These are phyloP conservation scores for Laspeyria flexula DNA, from an alignment of 2,888 invertebrate species.

Conservation along the genomic window DNA sequence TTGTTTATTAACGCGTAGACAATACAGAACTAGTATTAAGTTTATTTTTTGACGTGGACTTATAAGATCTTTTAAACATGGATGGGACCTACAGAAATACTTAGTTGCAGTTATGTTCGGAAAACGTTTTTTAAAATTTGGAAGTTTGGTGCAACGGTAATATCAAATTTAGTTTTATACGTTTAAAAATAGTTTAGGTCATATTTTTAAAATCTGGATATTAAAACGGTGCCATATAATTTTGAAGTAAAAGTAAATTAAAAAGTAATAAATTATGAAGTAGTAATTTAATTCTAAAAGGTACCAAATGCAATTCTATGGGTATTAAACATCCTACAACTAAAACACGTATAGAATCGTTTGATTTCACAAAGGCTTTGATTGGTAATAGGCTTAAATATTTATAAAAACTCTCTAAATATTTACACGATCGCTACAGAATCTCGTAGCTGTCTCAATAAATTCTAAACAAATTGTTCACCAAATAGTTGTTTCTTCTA, in stretches of 20 bases:
- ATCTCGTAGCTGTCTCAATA: constrained; percentile 38
- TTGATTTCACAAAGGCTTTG: constrained; percentile 22
- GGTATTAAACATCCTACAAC: too few species aligned
- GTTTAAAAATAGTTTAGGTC: too few species aligned
- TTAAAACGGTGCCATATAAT: too few species aligned
- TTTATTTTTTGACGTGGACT: constrained; percentile 8
- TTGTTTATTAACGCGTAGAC: constrained; percentile 38
- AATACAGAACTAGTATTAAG: constrained; percentile 21
- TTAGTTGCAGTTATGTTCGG: neutral
- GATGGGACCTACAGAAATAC: neutral
- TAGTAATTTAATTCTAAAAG: too few species aligned
- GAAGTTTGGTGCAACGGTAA: too few species aligned
- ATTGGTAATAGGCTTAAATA: constrained; percentile 40
- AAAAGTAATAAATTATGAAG: too few species aligned
- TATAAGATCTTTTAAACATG: neutral
- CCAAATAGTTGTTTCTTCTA: constrained; percentile 23
- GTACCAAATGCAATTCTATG: too few species aligned
- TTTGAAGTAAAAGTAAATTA: too few species aligned
- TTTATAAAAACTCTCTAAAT: constrained; percentile 32
- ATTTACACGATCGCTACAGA: constrained; percentile 36
- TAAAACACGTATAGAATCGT: neutral
- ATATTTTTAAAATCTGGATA: too few species aligned
- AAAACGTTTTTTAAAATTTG: too few species aligned
- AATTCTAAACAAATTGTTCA: constrained; percentile 30
- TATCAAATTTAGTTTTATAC: too few species aligned